Conservation (phyloP, 2,797 vertebrate genomes). For the Spondyliosoma cantharus region DNA sequence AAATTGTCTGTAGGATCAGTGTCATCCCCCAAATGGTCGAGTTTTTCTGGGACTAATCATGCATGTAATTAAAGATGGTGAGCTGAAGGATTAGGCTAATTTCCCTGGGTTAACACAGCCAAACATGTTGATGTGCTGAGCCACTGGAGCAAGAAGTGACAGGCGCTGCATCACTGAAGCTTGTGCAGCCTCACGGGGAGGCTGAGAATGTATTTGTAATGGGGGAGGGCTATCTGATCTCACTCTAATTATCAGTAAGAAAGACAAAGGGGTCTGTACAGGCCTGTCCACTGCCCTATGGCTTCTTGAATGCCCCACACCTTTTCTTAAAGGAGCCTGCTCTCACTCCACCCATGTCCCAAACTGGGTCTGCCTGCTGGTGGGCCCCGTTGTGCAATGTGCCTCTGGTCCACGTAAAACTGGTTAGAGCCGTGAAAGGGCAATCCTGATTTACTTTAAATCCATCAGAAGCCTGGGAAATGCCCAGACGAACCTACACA, state of each 20-base stretch:
- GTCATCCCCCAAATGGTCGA: slow-evolving; percentile 37
- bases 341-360: slow-evolving; percentile 6
- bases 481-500: slow-evolving; percentile 41
- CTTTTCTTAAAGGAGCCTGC: not conserved
- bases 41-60: slow-evolving; percentile 62
- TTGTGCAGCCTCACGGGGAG: slow-evolving; percentile 47
- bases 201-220: slow-evolving; percentile 35
- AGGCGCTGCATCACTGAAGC: slow-evolving; percentile 44
- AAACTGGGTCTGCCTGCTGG: slow-evolving; percentile 46
- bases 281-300: slow-evolving; percentile 19
- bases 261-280: slow-evolving; percentile 35
- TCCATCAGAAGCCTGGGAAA: slow-evolving; percentile 46
- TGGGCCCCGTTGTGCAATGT: slow-evolving; percentile 57
- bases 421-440: slow-evolving; percentile 59
- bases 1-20: slow-evolving; percentile 46
- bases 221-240: slow-evolving; percentile 22
- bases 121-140: slow-evolving; percentile 62
- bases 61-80: slow-evolving; percentile 72
- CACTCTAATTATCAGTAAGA: slow-evolving; percentile 61
- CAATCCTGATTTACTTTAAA: slow-evolving; percentile 55
- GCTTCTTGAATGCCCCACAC: slow-evolving; percentile 13
- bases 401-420: slow-evolving; percentile 66
- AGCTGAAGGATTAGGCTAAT: slow-evolving; percentile 67
- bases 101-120: slow-evolving; percentile 65
- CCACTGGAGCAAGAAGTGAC: slow-evolving; percentile 56